phyloP scores from a whole-genome alignment of 2,888 invertebrate genomes.

The Baccha elongata region DNA sequence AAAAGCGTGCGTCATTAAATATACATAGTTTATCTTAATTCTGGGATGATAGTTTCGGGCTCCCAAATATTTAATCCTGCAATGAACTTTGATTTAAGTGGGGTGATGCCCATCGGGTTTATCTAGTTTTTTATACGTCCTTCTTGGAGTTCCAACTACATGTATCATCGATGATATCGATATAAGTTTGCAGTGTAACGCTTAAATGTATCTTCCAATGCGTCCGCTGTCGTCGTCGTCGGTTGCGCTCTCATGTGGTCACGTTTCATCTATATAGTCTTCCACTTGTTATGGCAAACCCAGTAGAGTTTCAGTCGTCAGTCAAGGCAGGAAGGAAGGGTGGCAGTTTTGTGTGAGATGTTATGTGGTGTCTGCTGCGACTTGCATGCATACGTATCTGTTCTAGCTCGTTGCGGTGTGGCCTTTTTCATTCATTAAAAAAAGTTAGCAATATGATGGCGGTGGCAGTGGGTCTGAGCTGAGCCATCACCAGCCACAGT shows the following conservation, averaged over 20 bases:
- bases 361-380: conserved; percentile 13
- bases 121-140: conserved; percentile 51
- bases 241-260: conserved; percentile 38
- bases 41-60: too few species aligned
- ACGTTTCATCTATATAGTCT: conserved; percentile 62
- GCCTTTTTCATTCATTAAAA: conserved; percentile 68
- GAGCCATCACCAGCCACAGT: conserved; percentile 39
- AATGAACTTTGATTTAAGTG: conserved; percentile 14
- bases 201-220: conserved; percentile 51
- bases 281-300: conserved; percentile 53
- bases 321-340: conserved; percentile 61
- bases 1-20: too few species aligned
- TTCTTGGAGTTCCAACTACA: conserved; percentile 27
- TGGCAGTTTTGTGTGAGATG: conserved; percentile 45
- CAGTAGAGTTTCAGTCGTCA: conserved; percentile 7
- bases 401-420: conserved; percentile 53
- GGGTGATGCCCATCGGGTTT: conserved; percentile 61
- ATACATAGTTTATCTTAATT: too few species aligned
- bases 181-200: conserved; percentile 45
- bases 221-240: conserved; percentile 30
- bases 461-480: too few species aligned
- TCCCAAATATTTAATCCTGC: neutral
- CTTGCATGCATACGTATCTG: conserved; percentile 17
- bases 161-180: conserved; percentile 57
- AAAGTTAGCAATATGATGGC: conserved; percentile 51